Evolutionary conservation across 1,140 invertebrate genomes (phyloP).

Genomic region (Drosophila ogumai): DNA sequence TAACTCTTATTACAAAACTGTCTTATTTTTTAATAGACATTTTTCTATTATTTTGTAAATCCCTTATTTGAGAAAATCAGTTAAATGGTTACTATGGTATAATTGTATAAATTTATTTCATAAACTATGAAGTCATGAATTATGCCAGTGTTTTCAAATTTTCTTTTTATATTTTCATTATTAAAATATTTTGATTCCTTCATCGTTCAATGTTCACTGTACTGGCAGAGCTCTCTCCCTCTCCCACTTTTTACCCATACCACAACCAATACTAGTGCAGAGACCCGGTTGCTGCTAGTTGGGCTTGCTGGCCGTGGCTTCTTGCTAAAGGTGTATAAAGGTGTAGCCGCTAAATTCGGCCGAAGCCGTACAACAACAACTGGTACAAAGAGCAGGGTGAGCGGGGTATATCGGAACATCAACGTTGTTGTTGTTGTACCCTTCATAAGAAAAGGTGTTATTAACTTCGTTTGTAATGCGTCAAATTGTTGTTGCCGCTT

Average conservation of each 20-base stretch:
- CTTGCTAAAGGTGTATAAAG: conserved; percentile 59
- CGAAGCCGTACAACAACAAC: conserved; percentile 75
- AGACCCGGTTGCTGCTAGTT: conserved; percentile 32
- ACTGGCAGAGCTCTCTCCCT: conserved; percentile 11
- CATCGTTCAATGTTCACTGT: not conserved
- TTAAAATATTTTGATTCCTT: not conserved
- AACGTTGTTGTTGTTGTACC: conserved; percentile 47
- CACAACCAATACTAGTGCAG: conserved; percentile 27
- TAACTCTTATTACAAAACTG: too few species aligned
- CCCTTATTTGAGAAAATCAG: too few species aligned
- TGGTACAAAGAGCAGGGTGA: conserved; percentile 12
- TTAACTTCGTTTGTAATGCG: conserved; percentile 73
- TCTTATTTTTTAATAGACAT: not conserved
- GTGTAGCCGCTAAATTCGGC: conserved; percentile 66
- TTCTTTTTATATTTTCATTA: not conserved
- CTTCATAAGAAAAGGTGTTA: conserved; percentile 82
- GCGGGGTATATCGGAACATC: conserved; percentile 37
- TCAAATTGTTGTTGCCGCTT: conserved; percentile 59
- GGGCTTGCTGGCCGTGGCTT: conserved; percentile 41
- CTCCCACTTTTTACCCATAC: conserved; percentile 13
- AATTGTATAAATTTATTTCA: too few species aligned
- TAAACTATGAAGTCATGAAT: too few species aligned
- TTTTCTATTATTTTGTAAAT: too few species aligned
- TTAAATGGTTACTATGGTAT: too few species aligned
- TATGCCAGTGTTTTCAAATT: too few species aligned